These are phyloP conservation scores for Pantherophis alleghaniensis DNA, from an alignment of 2,797 vertebrate species.

Conservation along the genomic window DNA sequence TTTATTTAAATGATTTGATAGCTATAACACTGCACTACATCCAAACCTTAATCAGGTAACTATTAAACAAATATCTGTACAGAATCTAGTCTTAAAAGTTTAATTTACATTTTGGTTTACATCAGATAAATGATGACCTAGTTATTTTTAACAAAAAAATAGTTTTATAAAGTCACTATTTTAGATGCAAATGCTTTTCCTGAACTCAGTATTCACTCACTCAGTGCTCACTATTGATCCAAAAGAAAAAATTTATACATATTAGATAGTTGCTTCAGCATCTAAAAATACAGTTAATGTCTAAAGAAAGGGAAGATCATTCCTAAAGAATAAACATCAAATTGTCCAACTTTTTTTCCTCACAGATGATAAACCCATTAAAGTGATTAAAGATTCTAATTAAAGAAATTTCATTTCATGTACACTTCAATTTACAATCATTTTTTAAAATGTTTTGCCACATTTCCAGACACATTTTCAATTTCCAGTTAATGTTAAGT, in stretches of 20 bases:
- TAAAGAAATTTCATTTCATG: neutral
- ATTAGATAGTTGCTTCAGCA: neutral
- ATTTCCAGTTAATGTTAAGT: neutral
- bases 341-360: neutral
- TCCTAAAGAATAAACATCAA: neutral
- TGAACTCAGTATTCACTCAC: neutral
- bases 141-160: neutral
- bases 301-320: neutral
- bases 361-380: neutral
- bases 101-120: neutral
- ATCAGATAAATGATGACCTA: neutral
- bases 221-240: neutral
- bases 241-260: neutral
- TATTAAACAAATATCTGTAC: neutral
- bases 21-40: neutral
- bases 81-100: neutral
- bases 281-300: neutral
- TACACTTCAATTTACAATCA: neutral
- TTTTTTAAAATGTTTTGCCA: neutral
- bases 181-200: neutral
- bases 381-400: neutral
- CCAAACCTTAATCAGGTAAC: neutral
- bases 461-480: neutral
- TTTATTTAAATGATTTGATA: neutral
- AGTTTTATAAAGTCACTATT: neutral